Evolutionary conservation across 2,888 invertebrate species (phyloP).

Genomic region (Caenorhabditis sp.): DNA sequence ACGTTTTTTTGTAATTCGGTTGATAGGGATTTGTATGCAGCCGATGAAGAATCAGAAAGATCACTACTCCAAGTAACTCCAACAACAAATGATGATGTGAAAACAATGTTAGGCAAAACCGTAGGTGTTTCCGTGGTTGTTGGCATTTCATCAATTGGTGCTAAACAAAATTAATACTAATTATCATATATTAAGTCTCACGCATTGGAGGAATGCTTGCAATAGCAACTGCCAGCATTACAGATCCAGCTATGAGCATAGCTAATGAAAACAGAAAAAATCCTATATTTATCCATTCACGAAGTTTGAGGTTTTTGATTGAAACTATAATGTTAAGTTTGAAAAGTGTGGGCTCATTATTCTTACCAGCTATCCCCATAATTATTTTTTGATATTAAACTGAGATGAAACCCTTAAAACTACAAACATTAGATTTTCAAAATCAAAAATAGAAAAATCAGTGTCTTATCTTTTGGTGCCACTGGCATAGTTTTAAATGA

Average conservation of each 20-base stretch:
- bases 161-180: slow-evolving; percentile 2
- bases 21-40: slow-evolving; percentile 28
- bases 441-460: background rate
- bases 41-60: slow-evolving; percentile 19
- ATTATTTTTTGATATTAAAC: too few relatives aligned
- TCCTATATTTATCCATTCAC: slow-evolving; percentile 58
- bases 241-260: slow-evolving; percentile 56
- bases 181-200: background rate
- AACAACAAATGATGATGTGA: slow-evolving; percentile 40
- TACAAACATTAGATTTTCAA: too few relatives aligned
- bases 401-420: background rate
- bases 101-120: slow-evolving; percentile 23
- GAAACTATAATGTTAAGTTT: slow-evolving; percentile 29
- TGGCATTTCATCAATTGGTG: slow-evolving; percentile 49
- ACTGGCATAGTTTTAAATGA: slow-evolving; percentile 41
- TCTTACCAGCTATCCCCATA: slow-evolving; percentile 37
- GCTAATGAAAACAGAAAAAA: slow-evolving; percentile 51
- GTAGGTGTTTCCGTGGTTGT: slow-evolving; percentile 27
- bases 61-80: slow-evolving; percentile 36
- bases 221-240: slow-evolving; percentile 47
- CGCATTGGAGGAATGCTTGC: slow-evolving; percentile 17
- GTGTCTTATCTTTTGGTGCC: slow-evolving; percentile 17
- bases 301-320: slow-evolving; percentile 35
- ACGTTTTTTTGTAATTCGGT: slow-evolving; percentile 35
- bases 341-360: too few relatives aligned